Evolutionary conservation across 2,888 invertebrate genomes (phyloP), one percentile per base, ranked within the genome.

Genomic region (Sepioteuthis lessoniana): DNA sequence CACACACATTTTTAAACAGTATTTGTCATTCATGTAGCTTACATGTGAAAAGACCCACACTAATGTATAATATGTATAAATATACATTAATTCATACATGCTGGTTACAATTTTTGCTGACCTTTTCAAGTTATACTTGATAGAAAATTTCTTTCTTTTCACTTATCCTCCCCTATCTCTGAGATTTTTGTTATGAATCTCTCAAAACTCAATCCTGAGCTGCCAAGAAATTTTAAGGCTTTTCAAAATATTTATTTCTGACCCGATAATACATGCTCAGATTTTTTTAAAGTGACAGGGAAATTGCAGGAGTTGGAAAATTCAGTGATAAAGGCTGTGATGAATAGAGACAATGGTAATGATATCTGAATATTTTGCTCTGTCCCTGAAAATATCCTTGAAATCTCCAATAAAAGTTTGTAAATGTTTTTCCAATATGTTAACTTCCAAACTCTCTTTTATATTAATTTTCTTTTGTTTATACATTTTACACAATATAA

Each of bases 291-390:
- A 76, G n/a, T 35, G 16, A 76, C n/a, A n/a, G 16, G n/a, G 31
- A 76, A 76, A n/a, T 7, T 76, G 13, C n/a, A 16, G n/a, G n/a
- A 76, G n/a, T 76, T 76, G n/a, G n/a, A 76, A 13, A 76, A 76
- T n/a, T 76, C 76, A 76, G 19, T 76, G n/a, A 76, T 76, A n/a
- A 76, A 76, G 76, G n/a, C n/a, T 76, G 76, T 76, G 60, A 76
- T 76, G n/a, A 55, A 55, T 55, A 55, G 25, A 55, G 55, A 55
- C 21, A 3, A 13, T n/a, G 76, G 10, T 55, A 5, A 1, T 35
- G n/a, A 76, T 76, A 76, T 76, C 31, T 31, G 13, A 76, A 76
- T 76, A 76, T 76, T 76, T 76, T 76, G 60, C 60, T 31, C 60
- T 31, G 60, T 76, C 60, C 31, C 31, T 76, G 5, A 31, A 31